A percentile compares a stretch with the other conserved stretches of the same genome.
Evolutionary conservation across 2,113 vertebrate genomes (phyloP).

Genomic region (Lonchura striata): DNA sequence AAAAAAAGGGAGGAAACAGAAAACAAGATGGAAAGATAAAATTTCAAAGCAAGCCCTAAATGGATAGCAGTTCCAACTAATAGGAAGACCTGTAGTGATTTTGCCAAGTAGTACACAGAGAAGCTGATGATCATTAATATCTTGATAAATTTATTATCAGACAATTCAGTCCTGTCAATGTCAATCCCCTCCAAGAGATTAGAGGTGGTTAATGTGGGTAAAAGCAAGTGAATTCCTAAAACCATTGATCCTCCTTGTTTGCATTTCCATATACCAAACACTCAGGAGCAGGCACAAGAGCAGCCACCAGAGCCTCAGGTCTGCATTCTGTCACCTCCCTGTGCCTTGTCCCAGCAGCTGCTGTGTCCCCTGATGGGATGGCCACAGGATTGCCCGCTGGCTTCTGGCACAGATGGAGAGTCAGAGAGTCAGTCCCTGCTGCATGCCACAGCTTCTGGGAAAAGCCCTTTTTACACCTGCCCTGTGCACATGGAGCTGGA

Average conservation of each 20-base stretch:
- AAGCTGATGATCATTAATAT: conserved; percentile 62
- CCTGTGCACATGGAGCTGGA: background rate
- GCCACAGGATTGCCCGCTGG: accelerated
- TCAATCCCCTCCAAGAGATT: conserved; percentile 3
- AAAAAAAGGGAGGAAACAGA: conserved; percentile 63
- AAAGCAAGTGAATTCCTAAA: background rate
- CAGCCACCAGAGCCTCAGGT: accelerated
- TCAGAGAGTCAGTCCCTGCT: accelerated
- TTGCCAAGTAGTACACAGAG: conserved; percentile 33
- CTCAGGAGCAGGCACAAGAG: background rate
- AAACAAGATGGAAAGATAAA: conserved; percentile 78
- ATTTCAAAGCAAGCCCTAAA: conserved; percentile 73
- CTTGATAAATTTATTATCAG: conserved; percentile 60
- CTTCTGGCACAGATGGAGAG: background rate
- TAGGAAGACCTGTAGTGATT: conserved; percentile 59
- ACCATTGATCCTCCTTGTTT: background rate
- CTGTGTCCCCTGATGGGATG: accelerated
- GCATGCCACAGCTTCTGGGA: accelerated
- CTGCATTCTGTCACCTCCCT: accelerated
- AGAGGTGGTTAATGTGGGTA: background rate
- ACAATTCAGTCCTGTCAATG: conserved; percentile 29
- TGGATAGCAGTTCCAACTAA: conserved; percentile 62
- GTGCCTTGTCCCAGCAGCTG: background rate
- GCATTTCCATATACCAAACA: background rate
- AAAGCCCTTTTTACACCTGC: background rate